Evolutionary conservation across 1,140 invertebrate genomes (phyloP).

Genomic region (Diachasmimorpha longicaudata): DNA sequence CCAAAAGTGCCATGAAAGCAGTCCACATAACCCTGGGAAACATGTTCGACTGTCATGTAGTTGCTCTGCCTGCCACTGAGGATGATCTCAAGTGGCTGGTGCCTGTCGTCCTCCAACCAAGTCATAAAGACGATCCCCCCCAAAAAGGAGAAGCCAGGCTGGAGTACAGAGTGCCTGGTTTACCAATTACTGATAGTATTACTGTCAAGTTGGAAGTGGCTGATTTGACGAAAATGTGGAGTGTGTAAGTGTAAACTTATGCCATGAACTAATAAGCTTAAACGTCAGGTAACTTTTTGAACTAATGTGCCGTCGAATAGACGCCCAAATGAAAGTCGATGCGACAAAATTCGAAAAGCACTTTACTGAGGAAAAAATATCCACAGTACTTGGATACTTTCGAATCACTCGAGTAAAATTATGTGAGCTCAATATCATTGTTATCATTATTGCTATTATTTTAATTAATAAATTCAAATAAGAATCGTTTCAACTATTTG

Average conservation of each 20-base stretch:
- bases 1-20: conserved; percentile 36
- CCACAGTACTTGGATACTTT: no score
- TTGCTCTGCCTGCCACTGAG: conserved; percentile 34
- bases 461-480: no score
- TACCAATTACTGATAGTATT: conserved; percentile 40
- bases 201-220: conserved; percentile 35
- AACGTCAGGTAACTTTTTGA: no score
- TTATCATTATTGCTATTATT: no score
- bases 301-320: no score
- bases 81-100: conserved; percentile 50
- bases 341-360: no score
- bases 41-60: conserved; percentile 52
- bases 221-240: conserved; percentile 40
- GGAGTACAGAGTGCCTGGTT: conserved; percentile 44
- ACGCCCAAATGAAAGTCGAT: no score
- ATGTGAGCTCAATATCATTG: no score
- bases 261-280: background rate
- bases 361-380: no score
- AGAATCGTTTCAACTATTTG: conserved; percentile 23
- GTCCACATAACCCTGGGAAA: conserved; percentile 41
- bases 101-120: conserved; percentile 40
- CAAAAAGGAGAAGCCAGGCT: conserved; percentile 33
- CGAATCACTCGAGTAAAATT: no score
- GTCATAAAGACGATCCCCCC: conserved; percentile 5
- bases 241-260: conserved; percentile 31